Percentiles rank a stretch among this genome's conserved stretches.
These are phyloP conservation scores for Cabera pusaria DNA, from an alignment of 2,888 invertebrate species.

Conservation along the genomic window DNA sequence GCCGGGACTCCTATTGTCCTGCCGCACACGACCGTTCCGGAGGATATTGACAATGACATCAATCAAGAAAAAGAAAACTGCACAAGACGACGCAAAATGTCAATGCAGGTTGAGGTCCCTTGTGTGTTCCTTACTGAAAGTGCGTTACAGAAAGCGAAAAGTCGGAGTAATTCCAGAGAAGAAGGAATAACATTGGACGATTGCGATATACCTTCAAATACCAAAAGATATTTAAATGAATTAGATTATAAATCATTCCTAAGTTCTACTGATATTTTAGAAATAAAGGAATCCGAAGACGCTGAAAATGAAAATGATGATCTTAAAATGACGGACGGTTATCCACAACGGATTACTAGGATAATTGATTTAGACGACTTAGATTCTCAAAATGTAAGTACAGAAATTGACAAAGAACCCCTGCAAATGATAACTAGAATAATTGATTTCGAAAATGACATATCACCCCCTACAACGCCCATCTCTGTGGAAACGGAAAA, in stretches of 20 bases:
- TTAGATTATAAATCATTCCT: slow-evolving; percentile 59
- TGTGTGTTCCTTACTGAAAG: slow-evolving; percentile 80
- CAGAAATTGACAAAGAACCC: slow-evolving; percentile 61
- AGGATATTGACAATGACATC: slow-evolving; percentile 69
- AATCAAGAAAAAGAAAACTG: slow-evolving; percentile 72
- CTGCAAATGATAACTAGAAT: slow-evolving; percentile 74
- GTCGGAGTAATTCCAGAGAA: slow-evolving; percentile 72
- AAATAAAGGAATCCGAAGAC: slow-evolving; percentile 50
- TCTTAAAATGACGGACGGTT: slow-evolving; percentile 52
- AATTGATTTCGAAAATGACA: slow-evolving; percentile 69
- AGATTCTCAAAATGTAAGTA: slow-evolving; percentile 47
- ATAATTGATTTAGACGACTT: slow-evolving; percentile 74
- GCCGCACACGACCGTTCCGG: slow-evolving; percentile 69
- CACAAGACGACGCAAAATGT: slow-evolving; percentile 73
- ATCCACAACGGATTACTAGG: slow-evolving; percentile 71
- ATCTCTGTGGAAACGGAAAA: slow-evolving; percentile 52
- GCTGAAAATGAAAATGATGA: slow-evolving; percentile 49
- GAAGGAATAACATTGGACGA: slow-evolving; percentile 70
- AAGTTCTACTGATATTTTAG: slow-evolving; percentile 59
- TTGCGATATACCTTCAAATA: slow-evolving; percentile 52
- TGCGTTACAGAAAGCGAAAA: slow-evolving; percentile 73
- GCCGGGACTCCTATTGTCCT: slow-evolving; percentile 85
- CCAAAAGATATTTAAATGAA: slow-evolving; percentile 56
- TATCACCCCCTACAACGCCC: slow-evolving; percentile 45
- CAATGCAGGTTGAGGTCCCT: slow-evolving; percentile 81